A percentile compares a stretch with the other conserved stretches of the same genome.
Conservation (phyloP, 2,113 vertebrate genomes). For the Ranitomeya imitator region DNA sequence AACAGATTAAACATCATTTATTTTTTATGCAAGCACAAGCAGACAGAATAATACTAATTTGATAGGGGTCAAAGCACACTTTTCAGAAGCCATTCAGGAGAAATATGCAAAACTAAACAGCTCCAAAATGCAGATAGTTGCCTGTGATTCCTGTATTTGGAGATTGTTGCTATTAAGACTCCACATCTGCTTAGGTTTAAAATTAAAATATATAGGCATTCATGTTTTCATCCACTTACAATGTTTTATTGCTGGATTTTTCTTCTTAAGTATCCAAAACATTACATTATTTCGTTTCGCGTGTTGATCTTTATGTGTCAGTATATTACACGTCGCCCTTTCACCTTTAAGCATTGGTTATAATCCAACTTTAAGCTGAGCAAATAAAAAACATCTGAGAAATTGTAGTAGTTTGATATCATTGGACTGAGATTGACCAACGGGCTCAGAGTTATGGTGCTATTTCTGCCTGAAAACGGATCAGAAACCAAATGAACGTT, state of each 20-base stretch:
- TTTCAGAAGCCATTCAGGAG: constrained; percentile 45
- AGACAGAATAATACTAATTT: constrained; percentile 46
- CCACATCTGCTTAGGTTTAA: constrained; percentile 81
- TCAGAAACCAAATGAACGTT: neutral
- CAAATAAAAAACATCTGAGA: constrained; percentile 81
- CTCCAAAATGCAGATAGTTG: constrained; percentile 74
- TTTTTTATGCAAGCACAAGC: constrained; percentile 31
- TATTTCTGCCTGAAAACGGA: neutral
- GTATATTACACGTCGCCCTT: constrained; percentile 79
- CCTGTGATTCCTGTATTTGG: constrained; percentile 70
- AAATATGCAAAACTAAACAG: constrained; percentile 63
- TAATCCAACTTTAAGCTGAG: constrained; percentile 73
- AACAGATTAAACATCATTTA: constrained; percentile 33
- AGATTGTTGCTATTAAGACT: constrained; percentile 78
- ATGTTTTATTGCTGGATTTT: constrained; percentile 77
- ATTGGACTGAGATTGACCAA: constrained; percentile 65
- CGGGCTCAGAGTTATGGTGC: neutral
- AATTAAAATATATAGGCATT: constrained; percentile 80
- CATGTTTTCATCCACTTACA: constrained; percentile 69
- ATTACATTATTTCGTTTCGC: constrained; percentile 74
- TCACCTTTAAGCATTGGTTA: constrained; percentile 79
- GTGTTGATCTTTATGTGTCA: constrained; percentile 72
- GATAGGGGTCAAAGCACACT: constrained; percentile 35
- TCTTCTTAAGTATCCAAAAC: constrained; percentile 82
- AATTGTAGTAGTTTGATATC: constrained; percentile 68